Percentiles rank a stretch among this genome's conserved stretches.
Conservation (phyloP, 2,797 vertebrate genomes). For the Telmatherina bonti region DNA sequence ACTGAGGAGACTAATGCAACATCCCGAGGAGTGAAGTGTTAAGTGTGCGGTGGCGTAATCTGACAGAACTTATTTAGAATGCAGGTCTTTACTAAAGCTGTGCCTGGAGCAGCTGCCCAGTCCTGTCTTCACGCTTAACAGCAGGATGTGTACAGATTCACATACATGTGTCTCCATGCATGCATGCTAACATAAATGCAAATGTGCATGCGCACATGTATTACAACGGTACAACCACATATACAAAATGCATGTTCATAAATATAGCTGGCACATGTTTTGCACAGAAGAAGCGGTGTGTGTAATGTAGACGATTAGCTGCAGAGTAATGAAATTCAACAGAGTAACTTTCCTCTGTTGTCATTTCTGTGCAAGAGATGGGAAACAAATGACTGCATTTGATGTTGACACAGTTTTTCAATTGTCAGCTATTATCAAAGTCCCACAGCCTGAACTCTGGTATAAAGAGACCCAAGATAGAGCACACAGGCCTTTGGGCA, state of each 20-base stretch:
- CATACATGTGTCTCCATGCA: conserved; percentile 31
- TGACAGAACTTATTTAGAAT: conserved; percentile 72
- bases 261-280: background rate
- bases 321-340: conserved; percentile 43
- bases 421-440: conserved; percentile 63
- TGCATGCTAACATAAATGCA: background rate
- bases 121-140: conserved; percentile 57
- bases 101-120: conserved; percentile 66
- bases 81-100: conserved; percentile 66
- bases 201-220: background rate
- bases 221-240: background rate
- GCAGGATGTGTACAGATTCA: conserved; percentile 35
- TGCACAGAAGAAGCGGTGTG: conserved; percentile 6
- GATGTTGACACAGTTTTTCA: conserved; percentile 56
- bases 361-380: conserved; percentile 38
- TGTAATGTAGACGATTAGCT: conserved; percentile 31
- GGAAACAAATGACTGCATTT: conserved; percentile 48
- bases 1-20: conserved; percentile 44
- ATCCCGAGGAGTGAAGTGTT: conserved; percentile 61
- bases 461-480: conserved; percentile 36
- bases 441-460: conserved; percentile 36
- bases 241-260: background rate
- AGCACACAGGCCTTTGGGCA: conserved; percentile 54
- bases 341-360: conserved; percentile 29
- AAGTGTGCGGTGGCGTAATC: conserved; percentile 65